Percentiles rank a stretch among this genome's conserved stretches.
Conservation (phyloP, 2,888 invertebrate species). For the Thelaira solivaga region DNA sequence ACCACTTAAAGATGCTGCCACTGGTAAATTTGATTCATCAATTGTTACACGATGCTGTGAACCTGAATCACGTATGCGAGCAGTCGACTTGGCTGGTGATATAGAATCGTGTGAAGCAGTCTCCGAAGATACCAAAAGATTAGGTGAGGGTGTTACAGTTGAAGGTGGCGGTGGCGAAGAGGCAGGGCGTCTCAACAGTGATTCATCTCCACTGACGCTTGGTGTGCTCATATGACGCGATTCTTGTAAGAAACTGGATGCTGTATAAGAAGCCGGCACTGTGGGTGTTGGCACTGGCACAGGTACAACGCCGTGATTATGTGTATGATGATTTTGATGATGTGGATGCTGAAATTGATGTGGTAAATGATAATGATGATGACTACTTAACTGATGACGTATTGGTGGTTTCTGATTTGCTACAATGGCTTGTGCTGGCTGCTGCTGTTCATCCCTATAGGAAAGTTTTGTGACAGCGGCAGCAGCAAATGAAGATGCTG, state of each 20-base stretch:
- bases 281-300: slow-evolving; percentile 72
- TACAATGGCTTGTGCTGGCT: slow-evolving; percentile 63
- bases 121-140: slow-evolving; percentile 86
- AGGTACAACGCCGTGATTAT: slow-evolving; percentile 68
- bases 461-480: slow-evolving; percentile 61
- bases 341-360: slow-evolving; percentile 76
- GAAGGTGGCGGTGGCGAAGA: slow-evolving; percentile 63
- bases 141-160: slow-evolving; percentile 79
- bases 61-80: slow-evolving; percentile 71
- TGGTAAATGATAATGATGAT: slow-evolving; percentile 74
- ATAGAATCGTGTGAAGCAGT: slow-evolving; percentile 82
- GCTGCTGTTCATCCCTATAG: slow-evolving; percentile 57
- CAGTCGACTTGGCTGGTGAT: slow-evolving; percentile 78
- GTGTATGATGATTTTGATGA: slow-evolving; percentile 74
- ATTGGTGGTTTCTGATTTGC: slow-evolving; percentile 65
- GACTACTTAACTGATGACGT: slow-evolving; percentile 72
- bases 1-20: slow-evolving; percentile 69
- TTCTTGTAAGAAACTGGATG: slow-evolving; percentile 60
- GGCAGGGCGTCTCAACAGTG: slow-evolving; percentile 63
- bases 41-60: slow-evolving; percentile 77
- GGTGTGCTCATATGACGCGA: slow-evolving; percentile 59
- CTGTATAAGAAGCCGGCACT: slow-evolving; percentile 69
- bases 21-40: slow-evolving; percentile 75
- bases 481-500: slow-evolving; percentile 52
- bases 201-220: slow-evolving; percentile 58